phyloP scores from a whole-genome alignment of 2,888 invertebrate genomes.

The Zele albiditarsus region DNA sequence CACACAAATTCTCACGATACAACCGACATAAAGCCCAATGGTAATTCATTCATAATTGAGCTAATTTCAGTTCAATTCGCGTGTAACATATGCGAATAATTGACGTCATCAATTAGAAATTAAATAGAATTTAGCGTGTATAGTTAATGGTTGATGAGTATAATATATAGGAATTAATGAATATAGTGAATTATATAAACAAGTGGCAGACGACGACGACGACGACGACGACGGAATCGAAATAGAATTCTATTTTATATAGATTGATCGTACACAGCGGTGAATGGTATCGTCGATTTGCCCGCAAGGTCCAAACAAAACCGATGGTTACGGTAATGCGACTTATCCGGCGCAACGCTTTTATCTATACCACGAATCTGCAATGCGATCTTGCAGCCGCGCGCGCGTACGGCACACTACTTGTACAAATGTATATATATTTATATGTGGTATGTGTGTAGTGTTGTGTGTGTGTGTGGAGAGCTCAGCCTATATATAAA shows the following conservation, averaged over 20 bases:
- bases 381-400: slow-evolving; percentile 29
- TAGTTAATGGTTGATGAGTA: neutral
- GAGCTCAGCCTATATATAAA: slow-evolving; percentile 29
- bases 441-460: neutral
- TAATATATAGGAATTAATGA: neutral
- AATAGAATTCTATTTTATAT: slow-evolving; percentile 40
- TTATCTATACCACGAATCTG: slow-evolving; percentile 41
- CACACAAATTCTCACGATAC: slow-evolving; percentile 1
- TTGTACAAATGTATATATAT: neutral
- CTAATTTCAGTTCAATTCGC: slow-evolving; percentile 69
- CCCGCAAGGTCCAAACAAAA: slow-evolving; percentile 37
- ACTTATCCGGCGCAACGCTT: slow-evolving; percentile 43
- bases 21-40: slow-evolving; percentile 43
- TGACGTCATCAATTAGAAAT: slow-evolving; percentile 64
- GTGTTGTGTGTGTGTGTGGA: slow-evolving; percentile 11
- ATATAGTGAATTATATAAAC: neutral
- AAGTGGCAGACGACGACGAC: slow-evolving; percentile 2
- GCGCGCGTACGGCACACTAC: neutral
- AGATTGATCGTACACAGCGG: slow-evolving; percentile 22
- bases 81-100: slow-evolving; percentile 68
- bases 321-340: slow-evolving; percentile 46
- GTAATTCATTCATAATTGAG: slow-evolving; percentile 67
- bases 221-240: slow-evolving; percentile 25
- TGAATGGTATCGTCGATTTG: slow-evolving; percentile 31
- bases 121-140: slow-evolving; percentile 48